A percentile compares a stretch with the other conserved stretches of the same genome.
phyloP scores from a whole-genome alignment of 2,797 vertebrate genomes.

The Enteromius unitaeniatus region DNA sequence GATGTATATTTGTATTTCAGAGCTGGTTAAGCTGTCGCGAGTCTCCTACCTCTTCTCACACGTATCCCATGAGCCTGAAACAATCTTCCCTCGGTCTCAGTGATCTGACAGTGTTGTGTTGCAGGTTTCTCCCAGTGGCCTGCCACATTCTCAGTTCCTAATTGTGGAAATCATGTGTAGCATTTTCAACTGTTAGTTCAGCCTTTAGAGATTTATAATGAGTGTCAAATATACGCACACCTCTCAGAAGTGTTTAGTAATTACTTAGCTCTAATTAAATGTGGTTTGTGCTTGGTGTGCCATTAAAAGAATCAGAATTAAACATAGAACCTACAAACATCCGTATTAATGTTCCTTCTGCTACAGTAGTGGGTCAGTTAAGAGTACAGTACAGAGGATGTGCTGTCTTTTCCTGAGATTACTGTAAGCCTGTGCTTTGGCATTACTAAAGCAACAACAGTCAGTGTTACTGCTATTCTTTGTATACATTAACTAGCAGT shows the following conservation, averaged over 20 bases:
- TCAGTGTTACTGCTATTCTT: not conserved
- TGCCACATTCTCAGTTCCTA: slow-evolving; percentile 27
- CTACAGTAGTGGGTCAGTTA: slow-evolving; percentile 40
- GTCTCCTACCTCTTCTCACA: not conserved
- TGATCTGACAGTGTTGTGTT: slow-evolving; percentile 35
- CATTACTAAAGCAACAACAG: slow-evolving; percentile 45
- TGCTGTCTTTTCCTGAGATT: slow-evolving; percentile 60
- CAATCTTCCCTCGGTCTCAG: not conserved
- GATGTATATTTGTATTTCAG: not conserved
- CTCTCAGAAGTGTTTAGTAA: not conserved
- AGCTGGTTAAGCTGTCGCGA: not conserved
- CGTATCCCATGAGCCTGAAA: slow-evolving; percentile 10
- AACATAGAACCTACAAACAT: not conserved
- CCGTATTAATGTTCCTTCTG: slow-evolving; percentile 19
- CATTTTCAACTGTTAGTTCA: not conserved
- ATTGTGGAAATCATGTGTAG: slow-evolving; percentile 22
- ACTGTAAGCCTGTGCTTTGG: slow-evolving; percentile 59
- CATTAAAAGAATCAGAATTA: not conserved
- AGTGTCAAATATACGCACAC: slow-evolving; percentile 18
- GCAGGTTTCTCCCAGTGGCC: slow-evolving; percentile 40
- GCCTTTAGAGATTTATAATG: slow-evolving; percentile 32
- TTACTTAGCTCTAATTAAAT: not conserved
- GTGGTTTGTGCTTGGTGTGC: not conserved
- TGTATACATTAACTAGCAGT: not conserved
- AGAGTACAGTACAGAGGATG: slow-evolving; percentile 42